These are phyloP conservation scores for Ophiodon elongatus DNA, from an alignment of 2,113 vertebrate species.

Conservation along the genomic window DNA sequence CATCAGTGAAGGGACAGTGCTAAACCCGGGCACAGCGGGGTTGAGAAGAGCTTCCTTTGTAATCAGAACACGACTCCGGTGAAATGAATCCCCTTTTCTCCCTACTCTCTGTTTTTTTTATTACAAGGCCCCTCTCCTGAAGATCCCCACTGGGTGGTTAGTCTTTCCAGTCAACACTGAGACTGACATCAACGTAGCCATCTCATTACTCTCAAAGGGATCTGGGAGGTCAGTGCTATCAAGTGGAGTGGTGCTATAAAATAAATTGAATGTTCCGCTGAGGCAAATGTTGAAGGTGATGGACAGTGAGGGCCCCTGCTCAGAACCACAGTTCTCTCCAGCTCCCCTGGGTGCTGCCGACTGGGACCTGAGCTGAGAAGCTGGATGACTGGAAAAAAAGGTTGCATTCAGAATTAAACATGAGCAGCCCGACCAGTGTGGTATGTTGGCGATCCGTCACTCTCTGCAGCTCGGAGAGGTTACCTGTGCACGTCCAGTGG, in stretches of 20 bases:
- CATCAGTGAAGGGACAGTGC: conserved; percentile 49
- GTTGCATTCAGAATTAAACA: conserved; percentile 84
- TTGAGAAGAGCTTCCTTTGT: conserved; percentile 47
- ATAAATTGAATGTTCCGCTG: conserved; percentile 82
- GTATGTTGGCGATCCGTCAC: conserved; percentile 76
- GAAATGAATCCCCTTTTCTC: conserved; percentile 65
- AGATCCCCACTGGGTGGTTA: conserved; percentile 57
- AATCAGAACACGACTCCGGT: conserved; percentile 55
- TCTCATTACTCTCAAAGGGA: conserved; percentile 79
- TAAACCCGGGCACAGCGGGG: conserved; percentile 39
- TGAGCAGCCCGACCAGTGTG: conserved; percentile 75
- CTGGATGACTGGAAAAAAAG: conserved; percentile 63
- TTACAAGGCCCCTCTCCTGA: conserved; percentile 54
- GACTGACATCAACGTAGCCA: conserved; percentile 74
- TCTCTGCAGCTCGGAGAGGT: conserved; percentile 61
- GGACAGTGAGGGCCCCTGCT: conserved; percentile 76
- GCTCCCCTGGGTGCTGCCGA: conserved; percentile 61
- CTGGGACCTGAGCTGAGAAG: conserved; percentile 64
- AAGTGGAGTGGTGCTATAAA: conserved; percentile 83
- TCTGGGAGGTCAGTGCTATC: conserved; percentile 79
- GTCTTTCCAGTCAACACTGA: conserved; percentile 64
- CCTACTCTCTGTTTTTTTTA: conserved; percentile 28
- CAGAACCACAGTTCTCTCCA: conserved; percentile 54
- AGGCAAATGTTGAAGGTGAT: conserved; percentile 82
- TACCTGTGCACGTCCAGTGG: conserved; percentile 75